phyloP scores from a whole-genome alignment of 2,888 invertebrate genomes.

The Nasonia oneida region DNA sequence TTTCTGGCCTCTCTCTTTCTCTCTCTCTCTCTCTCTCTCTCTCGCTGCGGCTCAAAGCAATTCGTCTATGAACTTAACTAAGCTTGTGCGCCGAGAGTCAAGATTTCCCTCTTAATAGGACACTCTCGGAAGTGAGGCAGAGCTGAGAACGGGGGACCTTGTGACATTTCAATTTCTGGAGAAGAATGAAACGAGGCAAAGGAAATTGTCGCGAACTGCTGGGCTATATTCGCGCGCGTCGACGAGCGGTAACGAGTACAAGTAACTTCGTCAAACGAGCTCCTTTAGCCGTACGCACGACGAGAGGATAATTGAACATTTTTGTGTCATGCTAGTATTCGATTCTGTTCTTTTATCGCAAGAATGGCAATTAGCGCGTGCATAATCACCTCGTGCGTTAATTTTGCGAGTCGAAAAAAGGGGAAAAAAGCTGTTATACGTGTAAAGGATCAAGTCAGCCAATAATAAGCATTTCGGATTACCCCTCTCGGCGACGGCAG shows the following conservation, averaged over 20 bases:
- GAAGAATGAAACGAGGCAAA: constrained; percentile 55
- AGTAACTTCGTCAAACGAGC: constrained; percentile 49
- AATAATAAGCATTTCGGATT: constrained; percentile 15
- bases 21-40: no score
- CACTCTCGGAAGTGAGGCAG: constrained; percentile 15
- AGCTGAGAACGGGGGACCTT: constrained; percentile 9
- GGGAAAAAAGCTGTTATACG: neutral
- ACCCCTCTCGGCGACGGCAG: neutral
- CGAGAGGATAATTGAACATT: constrained; percentile 46
- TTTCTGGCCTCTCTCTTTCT: constrained; percentile 8
- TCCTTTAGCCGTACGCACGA: neutral
- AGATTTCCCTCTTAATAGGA: constrained; percentile 57
- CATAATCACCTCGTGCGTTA: no score
- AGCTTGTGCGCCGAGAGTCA: constrained; percentile 34
- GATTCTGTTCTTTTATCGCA: neutral
- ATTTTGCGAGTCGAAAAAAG: neutral
- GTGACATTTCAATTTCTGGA: constrained; percentile 61
- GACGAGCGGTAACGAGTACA: constrained; percentile 53
- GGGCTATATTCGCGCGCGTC: neutral
- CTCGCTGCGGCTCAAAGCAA: constrained; percentile 6
- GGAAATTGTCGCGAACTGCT: constrained; percentile 40
- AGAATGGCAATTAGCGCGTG: neutral
- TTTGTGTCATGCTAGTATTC: constrained; percentile 31
- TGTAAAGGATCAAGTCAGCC: neutral
- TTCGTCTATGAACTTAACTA: constrained; percentile 59